These are phyloP conservation scores for Paramisgurnus dabryanus DNA, from an alignment of 2,113 vertebrate species.

Conservation along the genomic window DNA sequence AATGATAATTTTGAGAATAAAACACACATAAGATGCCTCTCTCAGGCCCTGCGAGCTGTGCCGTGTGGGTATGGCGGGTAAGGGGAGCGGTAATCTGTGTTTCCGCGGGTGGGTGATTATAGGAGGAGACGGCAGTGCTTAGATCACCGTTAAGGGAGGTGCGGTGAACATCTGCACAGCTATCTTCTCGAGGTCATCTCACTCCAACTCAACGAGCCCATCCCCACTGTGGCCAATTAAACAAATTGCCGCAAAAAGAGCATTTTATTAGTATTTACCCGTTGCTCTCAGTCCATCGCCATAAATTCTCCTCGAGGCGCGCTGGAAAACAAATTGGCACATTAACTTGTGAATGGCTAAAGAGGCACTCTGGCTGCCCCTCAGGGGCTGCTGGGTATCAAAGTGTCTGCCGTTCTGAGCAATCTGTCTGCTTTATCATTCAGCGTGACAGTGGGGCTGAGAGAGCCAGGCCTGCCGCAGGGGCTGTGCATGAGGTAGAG, in stretches of 20 bases:
- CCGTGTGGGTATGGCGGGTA: neutral
- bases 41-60: neutral
- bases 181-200: conserved; percentile 65
- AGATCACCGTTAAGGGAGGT: conserved; percentile 53
- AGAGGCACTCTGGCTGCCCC: conserved; percentile 74
- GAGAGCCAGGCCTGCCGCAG: conserved; percentile 65
- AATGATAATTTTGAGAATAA: neutral
- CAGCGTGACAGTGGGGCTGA: conserved; percentile 69
- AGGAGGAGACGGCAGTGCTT: conserved; percentile 39
- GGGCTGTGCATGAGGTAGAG: conserved; percentile 68
- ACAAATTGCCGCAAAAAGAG: conserved; percentile 89
- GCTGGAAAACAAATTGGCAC: conserved; percentile 81
- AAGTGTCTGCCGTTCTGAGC: conserved; percentile 84
- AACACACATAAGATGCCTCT: neutral
- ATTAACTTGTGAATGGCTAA: conserved; percentile 81
- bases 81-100: conserved; percentile 7
- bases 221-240: conserved; percentile 95
- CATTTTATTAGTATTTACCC: conserved; percentile 96
- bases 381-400: conserved; percentile 75
- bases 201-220: conserved; percentile 63
- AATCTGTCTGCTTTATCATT: conserved; percentile 85
- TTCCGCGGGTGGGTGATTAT: conserved; percentile 55
- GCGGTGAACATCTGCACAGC: conserved; percentile 75
- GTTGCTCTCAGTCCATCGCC: conserved; percentile 76
- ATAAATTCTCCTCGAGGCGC: conserved; percentile 88